Conservation (phyloP, 2,888 invertebrate species). For the Willowsia nigromaculata region DNA sequence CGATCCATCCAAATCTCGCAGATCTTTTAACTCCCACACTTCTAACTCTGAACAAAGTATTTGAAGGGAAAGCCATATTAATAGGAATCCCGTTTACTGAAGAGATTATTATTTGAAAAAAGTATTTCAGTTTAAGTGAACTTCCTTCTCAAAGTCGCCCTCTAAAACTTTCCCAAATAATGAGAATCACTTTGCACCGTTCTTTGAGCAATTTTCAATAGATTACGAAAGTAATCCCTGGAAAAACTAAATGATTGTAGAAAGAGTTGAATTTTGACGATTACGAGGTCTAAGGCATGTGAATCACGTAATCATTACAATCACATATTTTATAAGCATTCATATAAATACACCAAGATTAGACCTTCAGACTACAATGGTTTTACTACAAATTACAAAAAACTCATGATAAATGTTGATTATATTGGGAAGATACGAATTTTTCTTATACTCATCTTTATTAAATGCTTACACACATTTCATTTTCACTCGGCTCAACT, state of each 20-base stretch:
- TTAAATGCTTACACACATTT: not conserved
- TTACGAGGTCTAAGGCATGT: too few species aligned
- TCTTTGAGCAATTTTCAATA: not conserved
- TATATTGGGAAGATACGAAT: not conserved
- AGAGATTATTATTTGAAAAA: not conserved
- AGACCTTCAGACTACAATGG: not conserved
- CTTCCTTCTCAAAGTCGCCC: not conserved
- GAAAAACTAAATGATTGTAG: not conserved
- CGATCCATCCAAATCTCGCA: not conserved
- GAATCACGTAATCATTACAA: too few species aligned
- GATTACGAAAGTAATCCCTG: not conserved
- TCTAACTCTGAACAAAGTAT: not conserved
- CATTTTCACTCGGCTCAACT: not conserved
- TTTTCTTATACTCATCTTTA: not conserved
- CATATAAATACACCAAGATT: not conserved
- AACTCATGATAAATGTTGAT: slow-evolving; percentile 16
- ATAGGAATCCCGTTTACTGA: too few species aligned
- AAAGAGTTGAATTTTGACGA: not conserved
- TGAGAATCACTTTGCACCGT: not conserved
- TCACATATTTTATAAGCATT: too few species aligned
- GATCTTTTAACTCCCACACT: not conserved
- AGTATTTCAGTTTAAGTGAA: not conserved
- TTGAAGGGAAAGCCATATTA: not conserved
- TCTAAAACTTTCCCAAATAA: not conserved
- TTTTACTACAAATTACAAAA: slow-evolving; percentile 5